phyloP scores from a whole-genome alignment of 2,113 vertebrate genomes.

The Equus quagga region DNA sequence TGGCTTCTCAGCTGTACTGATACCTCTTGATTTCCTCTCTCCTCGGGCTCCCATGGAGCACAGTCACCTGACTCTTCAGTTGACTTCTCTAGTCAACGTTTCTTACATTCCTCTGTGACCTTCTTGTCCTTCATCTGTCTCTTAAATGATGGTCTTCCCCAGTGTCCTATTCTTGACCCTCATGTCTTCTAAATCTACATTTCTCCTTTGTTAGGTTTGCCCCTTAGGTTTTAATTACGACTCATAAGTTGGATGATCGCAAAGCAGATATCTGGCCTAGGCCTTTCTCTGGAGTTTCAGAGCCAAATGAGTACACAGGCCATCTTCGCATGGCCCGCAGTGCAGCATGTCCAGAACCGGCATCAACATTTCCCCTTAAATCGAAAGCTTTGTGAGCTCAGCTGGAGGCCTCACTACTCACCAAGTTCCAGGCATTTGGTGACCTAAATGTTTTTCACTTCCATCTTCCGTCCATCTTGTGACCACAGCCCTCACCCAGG shows the following conservation, averaged over 20 bases:
- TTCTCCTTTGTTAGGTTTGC: background rate
- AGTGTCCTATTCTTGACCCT: background rate
- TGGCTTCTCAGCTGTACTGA: background rate
- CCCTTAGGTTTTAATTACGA: background rate
- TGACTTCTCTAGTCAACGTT: background rate
- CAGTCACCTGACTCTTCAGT: background rate
- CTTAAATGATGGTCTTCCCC: background rate
- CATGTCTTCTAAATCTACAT: background rate
- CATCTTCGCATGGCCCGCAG: background rate
- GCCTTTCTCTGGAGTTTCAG: background rate
- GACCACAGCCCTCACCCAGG: background rate
- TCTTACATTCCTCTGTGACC: background rate
- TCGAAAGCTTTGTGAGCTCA: background rate
- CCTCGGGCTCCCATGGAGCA: background rate
- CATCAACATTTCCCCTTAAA: background rate
- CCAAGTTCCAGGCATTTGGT: background rate
- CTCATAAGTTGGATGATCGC: background rate
- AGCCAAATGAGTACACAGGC: background rate
- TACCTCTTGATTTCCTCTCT: background rate
- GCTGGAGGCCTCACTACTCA: background rate
- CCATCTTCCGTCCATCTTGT: background rate
- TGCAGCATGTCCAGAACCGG: background rate
- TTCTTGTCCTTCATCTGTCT: background rate
- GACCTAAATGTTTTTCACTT: background rate
- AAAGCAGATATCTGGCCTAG: background rate